These are phyloP conservation scores for Mastigias papua DNA, from an alignment of 30 jellyfish, hydroid and myxozoan species.

Conservation along the genomic window DNA sequence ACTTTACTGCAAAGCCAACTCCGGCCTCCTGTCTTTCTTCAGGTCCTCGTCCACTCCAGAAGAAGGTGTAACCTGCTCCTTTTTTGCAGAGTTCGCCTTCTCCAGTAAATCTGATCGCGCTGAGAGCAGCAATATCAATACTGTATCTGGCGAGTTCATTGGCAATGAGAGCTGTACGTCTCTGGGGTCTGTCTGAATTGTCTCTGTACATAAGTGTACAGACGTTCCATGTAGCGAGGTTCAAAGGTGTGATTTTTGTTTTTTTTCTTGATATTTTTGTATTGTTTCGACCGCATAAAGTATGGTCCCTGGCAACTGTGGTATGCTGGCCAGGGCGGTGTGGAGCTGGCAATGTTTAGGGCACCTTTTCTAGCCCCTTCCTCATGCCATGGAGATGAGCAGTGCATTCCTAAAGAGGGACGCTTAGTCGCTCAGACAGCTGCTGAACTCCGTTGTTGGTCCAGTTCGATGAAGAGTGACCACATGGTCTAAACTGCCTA, in stretches of 20 bases:
- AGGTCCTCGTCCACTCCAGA: not conserved
- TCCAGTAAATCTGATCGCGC: slow-evolving; percentile 42
- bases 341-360: slow-evolving; percentile 23
- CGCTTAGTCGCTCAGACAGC: not conserved
- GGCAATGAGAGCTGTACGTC: not conserved
- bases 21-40: not conserved
- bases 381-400: not conserved
- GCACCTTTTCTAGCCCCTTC: slow-evolving; percentile 50
- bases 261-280: not conserved
- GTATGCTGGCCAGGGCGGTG: slow-evolving; percentile 32
- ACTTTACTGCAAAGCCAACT: slow-evolving; percentile 66
- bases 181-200: not conserved
- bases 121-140: slow-evolving; percentile 44
- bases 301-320: slow-evolving; percentile 28
- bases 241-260: not conserved
- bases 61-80: not conserved
- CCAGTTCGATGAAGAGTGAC: not conserved
- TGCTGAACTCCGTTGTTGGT: slow-evolving; percentile 8
- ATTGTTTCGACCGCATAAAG: slow-evolving; percentile 31
- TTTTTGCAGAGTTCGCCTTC: not conserved
- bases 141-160: slow-evolving; percentile 21
- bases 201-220: slow-evolving; percentile 33
- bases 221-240: slow-evolving; percentile 43
- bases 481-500: slow-evolving; percentile 5
- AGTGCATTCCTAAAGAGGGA: slow-evolving; percentile 9